These are phyloP conservation scores for Dendronephthya gigantea DNA, from an alignment of 64 coral and sea anemone genomes.

Conservation along the genomic window DNA sequence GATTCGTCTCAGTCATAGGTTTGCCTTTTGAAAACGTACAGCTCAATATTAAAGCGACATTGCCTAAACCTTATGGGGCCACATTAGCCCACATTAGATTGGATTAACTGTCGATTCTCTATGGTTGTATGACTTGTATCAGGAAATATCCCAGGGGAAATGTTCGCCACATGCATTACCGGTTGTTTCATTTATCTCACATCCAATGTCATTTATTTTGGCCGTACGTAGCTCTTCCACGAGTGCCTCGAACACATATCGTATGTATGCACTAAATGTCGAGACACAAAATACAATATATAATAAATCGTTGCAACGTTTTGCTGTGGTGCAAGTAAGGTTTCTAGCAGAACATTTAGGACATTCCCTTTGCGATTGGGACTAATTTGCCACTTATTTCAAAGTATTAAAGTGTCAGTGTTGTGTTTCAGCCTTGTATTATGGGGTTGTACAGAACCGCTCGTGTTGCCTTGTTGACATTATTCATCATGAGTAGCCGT, in stretches of 20 bases:
- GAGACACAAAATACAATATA: neutral
- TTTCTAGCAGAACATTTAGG: neutral
- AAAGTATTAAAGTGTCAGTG: neutral
- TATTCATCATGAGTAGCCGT: neutral
- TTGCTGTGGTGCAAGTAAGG: neutral
- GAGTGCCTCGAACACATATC: neutral
- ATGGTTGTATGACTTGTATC: too few relatives aligned
- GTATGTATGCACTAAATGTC: neutral
- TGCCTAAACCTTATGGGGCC: neutral
- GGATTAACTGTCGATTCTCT: neutral
- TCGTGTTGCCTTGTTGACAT: conserved; percentile 1
- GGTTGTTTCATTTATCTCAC: neutral
- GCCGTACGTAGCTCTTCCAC: neutral
- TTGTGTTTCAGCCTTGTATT: neutral
- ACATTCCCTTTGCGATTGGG: neutral
- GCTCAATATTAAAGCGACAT: neutral
- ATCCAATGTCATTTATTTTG: neutral
- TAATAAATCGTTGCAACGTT: neutral
- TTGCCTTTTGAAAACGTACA: neutral
- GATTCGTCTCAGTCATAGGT: neutral
- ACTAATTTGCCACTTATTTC: neutral
- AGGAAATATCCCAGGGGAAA: neutral
- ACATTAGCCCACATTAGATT: neutral
- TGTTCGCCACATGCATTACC: neutral
- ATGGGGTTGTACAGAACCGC: neutral